A percentile compares a stretch with the other conserved stretches of the same genome.
These are phyloP conservation scores for Porites cylindrica DNA, from an alignment of 92 coral and sea anemone genomes.

Conservation along the genomic window DNA sequence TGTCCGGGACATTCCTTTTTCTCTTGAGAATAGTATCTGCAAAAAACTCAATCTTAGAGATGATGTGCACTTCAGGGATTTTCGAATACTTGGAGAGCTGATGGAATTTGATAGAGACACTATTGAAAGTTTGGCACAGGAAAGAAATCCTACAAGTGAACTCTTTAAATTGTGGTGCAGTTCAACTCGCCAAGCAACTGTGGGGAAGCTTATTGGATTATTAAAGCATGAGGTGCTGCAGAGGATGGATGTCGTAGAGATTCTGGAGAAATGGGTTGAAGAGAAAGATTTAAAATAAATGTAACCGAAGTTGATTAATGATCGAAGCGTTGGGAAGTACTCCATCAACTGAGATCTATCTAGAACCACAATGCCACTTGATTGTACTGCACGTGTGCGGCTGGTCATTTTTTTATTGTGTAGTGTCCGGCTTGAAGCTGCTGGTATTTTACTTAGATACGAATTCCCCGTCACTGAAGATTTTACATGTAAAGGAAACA, in stretches of 20 bases:
- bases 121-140: not conserved
- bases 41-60: not conserved
- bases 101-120: slow-evolving; percentile 11
- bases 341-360: too few species aligned
- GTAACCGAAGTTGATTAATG: not conserved
- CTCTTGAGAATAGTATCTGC: too few species aligned
- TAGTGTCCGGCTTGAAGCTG: too few species aligned
- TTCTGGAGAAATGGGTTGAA: slow-evolving; percentile 31
- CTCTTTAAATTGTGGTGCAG: slow-evolving; percentile 40
- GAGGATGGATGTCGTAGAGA: slow-evolving; percentile 39
- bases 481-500: too few species aligned
- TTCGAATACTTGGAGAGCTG: slow-evolving; percentile 49
- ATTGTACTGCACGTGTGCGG: too few species aligned
- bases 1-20: not conserved
- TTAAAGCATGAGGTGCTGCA: not conserved
- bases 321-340: too few species aligned
- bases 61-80: slow-evolving; percentile 26
- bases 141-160: slow-evolving; percentile 37
- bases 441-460: too few species aligned
- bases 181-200: slow-evolving; percentile 26
- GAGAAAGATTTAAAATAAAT: not conserved
- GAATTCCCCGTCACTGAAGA: too few species aligned
- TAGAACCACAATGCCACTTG: too few species aligned
- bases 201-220: slow-evolving; percentile 31
- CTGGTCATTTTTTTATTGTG: too few species aligned